Percentiles rank a stretch among this genome's conserved stretches.
phyloP scores from a whole-genome alignment of 2,888 invertebrate genomes.

The Apamea epomidion region DNA sequence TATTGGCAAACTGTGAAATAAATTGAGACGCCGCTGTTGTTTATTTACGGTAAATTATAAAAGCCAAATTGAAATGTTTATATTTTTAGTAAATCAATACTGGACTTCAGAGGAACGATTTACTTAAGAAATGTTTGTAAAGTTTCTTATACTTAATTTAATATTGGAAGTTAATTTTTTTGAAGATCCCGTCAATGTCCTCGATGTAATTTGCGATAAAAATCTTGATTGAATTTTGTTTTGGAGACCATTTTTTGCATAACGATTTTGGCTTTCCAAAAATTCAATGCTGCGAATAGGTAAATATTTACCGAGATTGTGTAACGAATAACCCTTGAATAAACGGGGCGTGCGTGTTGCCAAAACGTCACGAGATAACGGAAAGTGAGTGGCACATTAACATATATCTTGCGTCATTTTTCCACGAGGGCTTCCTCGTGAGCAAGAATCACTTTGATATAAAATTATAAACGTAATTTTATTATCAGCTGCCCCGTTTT shows the following conservation, averaged over 20 bases:
- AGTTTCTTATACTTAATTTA: constrained; percentile 20
- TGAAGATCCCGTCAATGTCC: constrained; percentile 3
- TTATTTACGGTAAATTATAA: constrained; percentile 56
- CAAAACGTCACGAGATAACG: constrained; percentile 60
- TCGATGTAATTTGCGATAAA: constrained; percentile 50
- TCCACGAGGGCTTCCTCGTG: constrained; percentile 25
- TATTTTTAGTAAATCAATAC: constrained; percentile 40
- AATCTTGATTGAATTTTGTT: constrained; percentile 56
- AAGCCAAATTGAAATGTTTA: constrained; percentile 49
- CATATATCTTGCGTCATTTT: constrained; percentile 63
- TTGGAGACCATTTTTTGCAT: not conserved
- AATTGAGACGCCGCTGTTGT: constrained; percentile 73
- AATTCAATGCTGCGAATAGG: constrained; percentile 9
- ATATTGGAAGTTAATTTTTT: constrained; percentile 19
- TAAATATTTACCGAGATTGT: constrained; percentile 26
- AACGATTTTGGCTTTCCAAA: constrained; percentile 4
- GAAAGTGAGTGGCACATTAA: constrained; percentile 66
- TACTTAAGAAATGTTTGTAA: constrained; percentile 26
- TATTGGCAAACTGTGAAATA: constrained; percentile 74
- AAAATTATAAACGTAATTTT: constrained; percentile 60
- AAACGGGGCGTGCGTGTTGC: constrained; percentile 53
- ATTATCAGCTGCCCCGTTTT: constrained; percentile 49
- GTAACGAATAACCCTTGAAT: constrained; percentile 28
- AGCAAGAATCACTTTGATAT: constrained; percentile 51
- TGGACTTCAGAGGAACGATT: constrained; percentile 26